Evolutionary conservation across 2,113 vertebrate genomes (phyloP).

Genomic region (Hucho hucho): DNA sequence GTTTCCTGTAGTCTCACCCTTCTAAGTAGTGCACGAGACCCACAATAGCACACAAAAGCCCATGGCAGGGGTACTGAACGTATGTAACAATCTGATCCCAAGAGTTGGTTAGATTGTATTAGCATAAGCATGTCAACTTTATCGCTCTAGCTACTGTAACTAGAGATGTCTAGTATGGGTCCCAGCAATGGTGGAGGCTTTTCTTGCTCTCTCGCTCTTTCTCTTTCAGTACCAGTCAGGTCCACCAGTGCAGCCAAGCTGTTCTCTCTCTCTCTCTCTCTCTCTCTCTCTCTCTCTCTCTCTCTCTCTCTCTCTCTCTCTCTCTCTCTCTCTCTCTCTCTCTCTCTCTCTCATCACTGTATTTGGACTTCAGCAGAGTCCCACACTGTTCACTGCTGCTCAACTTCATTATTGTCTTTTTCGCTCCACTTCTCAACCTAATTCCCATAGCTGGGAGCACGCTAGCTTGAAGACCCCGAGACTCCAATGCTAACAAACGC

Average conservation of each 20-base stretch:
- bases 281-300: neutral
- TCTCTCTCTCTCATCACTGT: constrained; percentile 20
- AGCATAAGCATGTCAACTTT: no score
- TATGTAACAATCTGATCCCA: constrained; percentile 44
- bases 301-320: constrained; percentile 1
- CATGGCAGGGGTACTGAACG: neutral
- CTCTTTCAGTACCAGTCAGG: no score
- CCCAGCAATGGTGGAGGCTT: no score
- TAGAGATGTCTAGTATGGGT: no score
- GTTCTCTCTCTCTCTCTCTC: neutral
- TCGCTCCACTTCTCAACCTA: constrained; percentile 38
- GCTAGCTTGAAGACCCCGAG: constrained; percentile 6
- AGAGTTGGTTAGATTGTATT: neutral
- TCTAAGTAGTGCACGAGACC: no score
- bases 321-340: constrained; percentile 15
- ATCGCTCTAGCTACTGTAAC: no score
- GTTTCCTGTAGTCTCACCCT: no score
- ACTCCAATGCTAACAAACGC: constrained; percentile 13
- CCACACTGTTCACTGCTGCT: constrained; percentile 16
- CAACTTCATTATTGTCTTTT: constrained; percentile 50
- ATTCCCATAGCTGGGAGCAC: constrained; percentile 31
- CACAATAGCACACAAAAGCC: constrained; percentile 18
- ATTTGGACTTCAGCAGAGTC: constrained; percentile 28
- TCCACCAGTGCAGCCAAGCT: no score
- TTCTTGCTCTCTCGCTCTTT: neutral